Conservation (phyloP, 2,113 vertebrate genomes). For the Pomatorhinus ruficollis region DNA sequence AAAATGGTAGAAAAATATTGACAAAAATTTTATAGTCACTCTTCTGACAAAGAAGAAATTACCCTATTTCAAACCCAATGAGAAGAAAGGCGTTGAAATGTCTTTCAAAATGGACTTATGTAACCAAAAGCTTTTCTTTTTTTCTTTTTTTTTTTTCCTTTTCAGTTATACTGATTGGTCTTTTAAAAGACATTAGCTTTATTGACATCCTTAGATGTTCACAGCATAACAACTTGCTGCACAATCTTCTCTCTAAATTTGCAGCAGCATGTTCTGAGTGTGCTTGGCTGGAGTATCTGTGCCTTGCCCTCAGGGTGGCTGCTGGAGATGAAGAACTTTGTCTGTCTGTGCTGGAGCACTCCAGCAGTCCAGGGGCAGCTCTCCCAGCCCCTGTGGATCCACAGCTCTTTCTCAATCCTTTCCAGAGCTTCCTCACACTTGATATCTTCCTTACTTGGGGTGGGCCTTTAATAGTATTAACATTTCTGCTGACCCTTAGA, state of each 20-base stretch:
- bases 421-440: background rate
- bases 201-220: background rate
- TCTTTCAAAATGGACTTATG: background rate
- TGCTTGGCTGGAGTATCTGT: background rate
- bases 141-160: background rate
- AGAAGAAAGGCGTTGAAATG: background rate
- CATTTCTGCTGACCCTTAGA: slow-evolving; percentile 13
- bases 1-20: background rate
- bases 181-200: background rate
- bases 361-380: background rate
- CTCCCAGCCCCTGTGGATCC: background rate
- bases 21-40: background rate
- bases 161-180: background rate
- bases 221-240: background rate
- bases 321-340: background rate
- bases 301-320: background rate
- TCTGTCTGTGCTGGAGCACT: background rate
- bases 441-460: background rate
- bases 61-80: background rate
- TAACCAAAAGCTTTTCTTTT: background rate
- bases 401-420: background rate
- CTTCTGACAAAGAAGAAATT: slow-evolving; percentile 2
- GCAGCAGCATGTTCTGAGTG: background rate
- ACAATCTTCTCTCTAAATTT: background rate
- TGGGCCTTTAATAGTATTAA: background rate